phyloP scores from a whole-genome alignment of 2,113 vertebrate species.

The Thunnus thynnus region DNA sequence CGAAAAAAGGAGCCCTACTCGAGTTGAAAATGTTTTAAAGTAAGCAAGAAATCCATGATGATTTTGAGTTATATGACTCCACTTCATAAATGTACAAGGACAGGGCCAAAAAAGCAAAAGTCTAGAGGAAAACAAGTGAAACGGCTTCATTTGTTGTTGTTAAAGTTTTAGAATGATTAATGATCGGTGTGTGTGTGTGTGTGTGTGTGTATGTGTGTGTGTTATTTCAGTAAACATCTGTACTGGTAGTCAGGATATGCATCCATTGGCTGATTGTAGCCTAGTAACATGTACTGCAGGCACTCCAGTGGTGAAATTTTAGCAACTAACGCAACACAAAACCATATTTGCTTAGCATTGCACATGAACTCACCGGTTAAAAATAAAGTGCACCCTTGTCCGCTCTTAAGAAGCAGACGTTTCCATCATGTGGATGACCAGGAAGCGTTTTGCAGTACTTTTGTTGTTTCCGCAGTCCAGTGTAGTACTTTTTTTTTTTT shows the following conservation, averaged over 20 bases:
- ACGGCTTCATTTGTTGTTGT: neutral
- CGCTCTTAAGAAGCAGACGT: neutral
- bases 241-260: too few relatives aligned
- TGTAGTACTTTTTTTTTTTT: neutral
- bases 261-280: too few relatives aligned
- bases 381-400: too few relatives aligned
- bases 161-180: neutral
- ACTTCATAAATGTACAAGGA: neutral
- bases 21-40: neutral
- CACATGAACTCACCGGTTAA: too few relatives aligned
- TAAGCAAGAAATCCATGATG: neutral
- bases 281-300: too few relatives aligned
- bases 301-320: too few relatives aligned
- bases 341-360: too few relatives aligned
- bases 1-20: neutral
- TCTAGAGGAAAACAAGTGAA: neutral
- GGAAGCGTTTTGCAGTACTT: neutral
- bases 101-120: neutral
- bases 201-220: neutral
- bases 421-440: constrained; percentile 18
- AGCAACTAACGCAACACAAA: too few relatives aligned
- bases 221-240: neutral
- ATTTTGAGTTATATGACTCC: neutral
- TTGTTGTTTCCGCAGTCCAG: neutral
- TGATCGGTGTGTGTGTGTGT: neutral